Evolutionary conservation across 2,113 vertebrate genomes (phyloP), one percentile per base, ranked within the genome.

Genomic region (Apeltes quadracus): DNA sequence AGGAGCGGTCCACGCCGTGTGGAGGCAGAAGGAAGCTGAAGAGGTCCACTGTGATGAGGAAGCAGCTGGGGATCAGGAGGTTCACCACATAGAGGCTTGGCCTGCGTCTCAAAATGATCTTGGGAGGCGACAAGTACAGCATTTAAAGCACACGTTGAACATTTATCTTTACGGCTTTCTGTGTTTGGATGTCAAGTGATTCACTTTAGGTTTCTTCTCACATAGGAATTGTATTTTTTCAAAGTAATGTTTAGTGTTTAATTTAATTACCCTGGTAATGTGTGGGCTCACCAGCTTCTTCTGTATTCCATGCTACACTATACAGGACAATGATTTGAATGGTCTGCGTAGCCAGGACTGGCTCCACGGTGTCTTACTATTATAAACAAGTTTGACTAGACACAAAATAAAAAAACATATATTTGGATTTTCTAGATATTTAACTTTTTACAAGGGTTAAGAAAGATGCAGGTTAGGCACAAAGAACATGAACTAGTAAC

Each of bases 1-100:
- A 80, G 0, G 91, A 92, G 0, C 90, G 81, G 59, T 89, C 94
- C 14, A 87, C 75, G 2, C 53, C 90, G 32, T 93, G 85, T 2
- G 89, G 87, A 0, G 93, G 94, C 51, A 95, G 81, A 50, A 92
- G 84, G 89, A 95, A 94, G 79, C 94, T 96, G 73, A 94, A 87
- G 71, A 93, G 70, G 3, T 95, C 93, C 6, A 92, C 86, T 6
- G 90, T 88, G 32, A 94, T 78, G 48, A 94, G 91, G 75, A 94
- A 94, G 62, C 84, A 86, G 75, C 94, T 95, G 77, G 94, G 93
- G 46, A 95, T 61, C 51, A 94, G 85, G 2, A 95, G 89, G 79
- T 94, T 94, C 44, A 94, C 91, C 61, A 95, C 84, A 0, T 94
- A 95, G 36, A 92, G 76, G 1, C 32, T 56, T 13, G 90, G 74